Evolutionary conservation across 2,888 invertebrate genomes (phyloP), one percentile per base, ranked within the genome.

Genomic region (Patella ulyssiponensis): DNA sequence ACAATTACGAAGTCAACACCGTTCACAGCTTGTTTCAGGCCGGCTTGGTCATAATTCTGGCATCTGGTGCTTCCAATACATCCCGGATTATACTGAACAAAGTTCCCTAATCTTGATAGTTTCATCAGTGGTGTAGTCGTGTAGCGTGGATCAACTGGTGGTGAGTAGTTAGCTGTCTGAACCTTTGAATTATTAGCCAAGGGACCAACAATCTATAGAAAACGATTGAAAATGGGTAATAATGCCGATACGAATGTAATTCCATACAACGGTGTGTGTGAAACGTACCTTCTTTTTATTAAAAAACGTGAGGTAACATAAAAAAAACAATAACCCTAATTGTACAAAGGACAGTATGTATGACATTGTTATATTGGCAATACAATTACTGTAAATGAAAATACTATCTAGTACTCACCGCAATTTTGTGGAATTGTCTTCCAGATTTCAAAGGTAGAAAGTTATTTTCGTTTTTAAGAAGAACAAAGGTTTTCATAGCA

Each of bases 171-270:
- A 5, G 90, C 91, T 81, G 86, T 88, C 56, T 87, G 81, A 71
- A 87, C 85, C 2, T 76, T 76, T 14, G 84, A 71, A 77, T 90
- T 88, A 76, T 90, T 81, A 17, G 88, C 86, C 86, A 90, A 87
- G 14, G 91, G 91, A 17, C 91, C 91, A 69, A 91, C 79, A n/a
- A 91, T 81, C 90, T 90, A 77, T 7, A 84, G 74, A 71, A 23
- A 20, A 77, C 53, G 27, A 70, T 20, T 23, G 4, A 64, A 44
- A 44, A 44, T 44, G 0, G 5, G 7, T 44, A 44, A 44, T 7
- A 44, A 44, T 44, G 44, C 44, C 44, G 44, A 44, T 7, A 44
- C 9, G 44, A 44, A 44, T 44, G 44, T 44, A 44, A 44, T 44
- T 7, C 7, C 11, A 23, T 20, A 17, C 27, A 27, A 27, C 3